Evolutionary conservation across 2,113 vertebrate genomes (phyloP).

Genomic region (Bothrops jararaca): DNA sequence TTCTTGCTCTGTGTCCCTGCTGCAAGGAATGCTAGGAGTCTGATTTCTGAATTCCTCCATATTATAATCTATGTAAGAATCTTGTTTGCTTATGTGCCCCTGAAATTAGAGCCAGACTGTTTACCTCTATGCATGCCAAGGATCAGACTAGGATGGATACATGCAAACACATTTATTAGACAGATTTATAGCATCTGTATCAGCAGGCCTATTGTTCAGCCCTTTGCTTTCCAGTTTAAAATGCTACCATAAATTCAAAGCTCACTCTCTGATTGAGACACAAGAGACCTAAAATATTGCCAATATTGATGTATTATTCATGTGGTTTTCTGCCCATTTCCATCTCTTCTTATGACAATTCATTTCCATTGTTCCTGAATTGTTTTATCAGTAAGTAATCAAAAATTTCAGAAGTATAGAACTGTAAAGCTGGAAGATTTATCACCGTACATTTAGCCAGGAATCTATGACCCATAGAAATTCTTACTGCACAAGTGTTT

Average conservation of each 20-base stretch:
- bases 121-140: not conserved
- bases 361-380: conserved; percentile 1
- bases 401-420: not conserved
- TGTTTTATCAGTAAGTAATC: not conserved
- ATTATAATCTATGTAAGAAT: not conserved
- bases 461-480: conserved; percentile 6
- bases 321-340: not conserved
- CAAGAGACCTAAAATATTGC: not conserved
- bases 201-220: not conserved
- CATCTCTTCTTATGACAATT: not conserved
- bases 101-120: conserved; percentile 1
- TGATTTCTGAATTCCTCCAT: not conserved
- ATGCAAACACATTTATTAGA: conserved; percentile 9
- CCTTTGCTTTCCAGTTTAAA: conserved; percentile 21
- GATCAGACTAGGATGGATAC: not conserved
- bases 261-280: not conserved
- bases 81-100: not conserved
- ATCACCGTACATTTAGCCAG: not conserved
- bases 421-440: not conserved
- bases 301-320: conserved; percentile 5
- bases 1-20: not conserved
- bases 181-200: conserved; percentile 13
- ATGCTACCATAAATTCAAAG: not conserved
- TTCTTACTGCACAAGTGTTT: not conserved
- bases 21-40: not conserved